phyloP scores from a whole-genome alignment of 2,113 vertebrate genomes.

The Heteronetta atricapilla region DNA sequence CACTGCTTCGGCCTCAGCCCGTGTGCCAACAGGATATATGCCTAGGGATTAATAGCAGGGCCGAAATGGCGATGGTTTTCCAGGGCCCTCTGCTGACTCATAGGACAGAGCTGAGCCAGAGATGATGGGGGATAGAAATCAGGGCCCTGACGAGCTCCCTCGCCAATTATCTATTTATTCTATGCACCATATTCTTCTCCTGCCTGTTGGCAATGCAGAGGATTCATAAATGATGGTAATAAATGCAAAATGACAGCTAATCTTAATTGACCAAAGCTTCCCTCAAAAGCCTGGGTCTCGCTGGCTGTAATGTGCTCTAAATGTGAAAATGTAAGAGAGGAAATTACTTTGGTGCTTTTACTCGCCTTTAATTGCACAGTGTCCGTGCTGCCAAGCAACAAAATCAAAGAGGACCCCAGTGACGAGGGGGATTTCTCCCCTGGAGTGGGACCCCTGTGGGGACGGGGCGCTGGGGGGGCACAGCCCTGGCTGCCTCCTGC shows the following conservation, averaged over 20 bases:
- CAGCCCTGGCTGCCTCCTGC: not conserved
- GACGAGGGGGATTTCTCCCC: not conserved
- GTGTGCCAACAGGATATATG: not conserved
- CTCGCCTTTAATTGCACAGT: not conserved
- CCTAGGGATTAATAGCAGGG: fast-evolving
- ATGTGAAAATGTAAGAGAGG: not conserved
- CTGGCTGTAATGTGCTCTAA: not conserved
- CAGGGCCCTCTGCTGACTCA: conserved; percentile 27
- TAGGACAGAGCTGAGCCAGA: not conserved
- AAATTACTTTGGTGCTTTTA: not conserved
- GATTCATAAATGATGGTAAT: not conserved
- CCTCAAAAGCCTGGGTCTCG: not conserved
- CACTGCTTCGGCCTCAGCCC: fast-evolving
- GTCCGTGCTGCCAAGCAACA: not conserved
- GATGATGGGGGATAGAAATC: not conserved
- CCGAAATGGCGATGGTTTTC: fast-evolving
- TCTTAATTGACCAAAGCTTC: conserved; percentile 12
- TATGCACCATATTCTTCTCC: not conserved
- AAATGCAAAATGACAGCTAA: not conserved
- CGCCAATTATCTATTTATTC: conserved; percentile 18
- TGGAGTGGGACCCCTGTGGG: not conserved
- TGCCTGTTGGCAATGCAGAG: not conserved
- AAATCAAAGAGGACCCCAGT: not conserved
- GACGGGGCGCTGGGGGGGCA: too few relatives aligned
- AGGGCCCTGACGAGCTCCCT: not conserved